Percentiles rank a stretch among this genome's conserved stretches.
Evolutionary conservation across 2,888 invertebrate genomes (phyloP).

Genomic region (Agrochola litura): DNA sequence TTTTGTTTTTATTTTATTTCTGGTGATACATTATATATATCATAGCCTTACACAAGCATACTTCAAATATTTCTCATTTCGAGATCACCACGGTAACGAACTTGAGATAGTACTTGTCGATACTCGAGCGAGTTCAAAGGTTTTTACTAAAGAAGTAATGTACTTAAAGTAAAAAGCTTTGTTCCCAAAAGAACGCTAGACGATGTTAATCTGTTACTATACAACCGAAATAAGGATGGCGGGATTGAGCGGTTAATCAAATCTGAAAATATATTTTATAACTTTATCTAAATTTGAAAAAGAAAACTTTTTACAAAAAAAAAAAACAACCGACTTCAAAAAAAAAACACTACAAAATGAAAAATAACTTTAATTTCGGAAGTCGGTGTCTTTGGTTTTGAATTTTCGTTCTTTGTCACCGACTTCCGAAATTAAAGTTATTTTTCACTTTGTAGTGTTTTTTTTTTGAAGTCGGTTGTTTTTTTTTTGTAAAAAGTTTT

Average conservation of each 20-base stretch:
- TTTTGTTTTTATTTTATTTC: neutral
- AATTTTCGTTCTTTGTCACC: too few species aligned
- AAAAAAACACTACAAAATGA: too few species aligned
- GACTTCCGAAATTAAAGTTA: too few species aligned
- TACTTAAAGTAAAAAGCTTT: neutral
- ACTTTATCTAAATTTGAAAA: neutral
- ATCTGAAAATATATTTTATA: too few species aligned
- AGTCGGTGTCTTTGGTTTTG: too few species aligned
- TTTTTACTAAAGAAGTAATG: constrained; percentile 9
- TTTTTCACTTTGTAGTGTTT: too few species aligned
- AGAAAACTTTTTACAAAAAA: too few species aligned
- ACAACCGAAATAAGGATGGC: neutral
- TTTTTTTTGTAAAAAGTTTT: too few species aligned
- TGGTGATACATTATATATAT: constrained; percentile 5
- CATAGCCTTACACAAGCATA: neutral
- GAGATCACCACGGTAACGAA: constrained; percentile 20
- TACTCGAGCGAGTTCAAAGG: constrained; percentile 20
- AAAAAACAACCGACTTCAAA: too few species aligned
- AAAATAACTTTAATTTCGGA: too few species aligned
- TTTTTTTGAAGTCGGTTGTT: too few species aligned
- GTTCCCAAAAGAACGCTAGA: neutral
- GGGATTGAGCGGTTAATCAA: too few species aligned
- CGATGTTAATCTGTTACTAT: neutral
- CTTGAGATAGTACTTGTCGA: constrained; percentile 23
- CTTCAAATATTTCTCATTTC: constrained; percentile 8